Evolutionary conservation across 2,888 invertebrate species (phyloP), one percentile per base, ranked within the genome.

Genomic region (Dascillus cervinus): DNA sequence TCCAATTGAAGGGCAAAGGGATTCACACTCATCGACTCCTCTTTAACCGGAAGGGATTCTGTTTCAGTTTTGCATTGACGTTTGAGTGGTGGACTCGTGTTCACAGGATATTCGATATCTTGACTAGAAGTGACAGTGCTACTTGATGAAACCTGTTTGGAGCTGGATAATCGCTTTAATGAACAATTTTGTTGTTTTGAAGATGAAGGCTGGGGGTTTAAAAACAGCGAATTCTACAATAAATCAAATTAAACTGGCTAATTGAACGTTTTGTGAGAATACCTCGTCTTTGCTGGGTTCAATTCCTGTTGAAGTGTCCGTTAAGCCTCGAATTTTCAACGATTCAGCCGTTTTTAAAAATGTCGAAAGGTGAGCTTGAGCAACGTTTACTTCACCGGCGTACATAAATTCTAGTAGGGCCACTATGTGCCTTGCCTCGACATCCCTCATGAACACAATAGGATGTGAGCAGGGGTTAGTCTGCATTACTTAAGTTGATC

Each of bases 331-430:
- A 48, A 84, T 83, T 68, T 83, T 82, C 41, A 84, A 67, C 41
- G 82, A 82, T 62, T 85, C 83, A 25, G 85, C 85, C 15, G 83
- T 84, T 51, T 80, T 76, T 47, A 84, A 67, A 64, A 85, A 82
- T 19, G 79, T 75, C 44, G 80, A 77, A 42, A 85, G 70, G 55
- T 84, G 81, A 40, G 80, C 79, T 68, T 84, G 83, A 49, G 83
- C 82, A 40, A 84, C 82, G 64, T 83, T 84, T 46, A 86, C 86
- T 68, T 85, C 85, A 30, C 86, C 86, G 46, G 82, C 82, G 63
- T 87, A 87, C 84, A 87, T 85, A 60, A 85, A 87, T 65, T 85
- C 83, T 58, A 86, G 72, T 39, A 86, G 71, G 32, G 84, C 80
- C 47, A 79, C 77, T 47, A 86, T 73, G 60, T 85, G 84, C 55